Base-by-base conservation (phyloP, 2,888 invertebrate genomes). In the Campoplex nolae region DNA sequence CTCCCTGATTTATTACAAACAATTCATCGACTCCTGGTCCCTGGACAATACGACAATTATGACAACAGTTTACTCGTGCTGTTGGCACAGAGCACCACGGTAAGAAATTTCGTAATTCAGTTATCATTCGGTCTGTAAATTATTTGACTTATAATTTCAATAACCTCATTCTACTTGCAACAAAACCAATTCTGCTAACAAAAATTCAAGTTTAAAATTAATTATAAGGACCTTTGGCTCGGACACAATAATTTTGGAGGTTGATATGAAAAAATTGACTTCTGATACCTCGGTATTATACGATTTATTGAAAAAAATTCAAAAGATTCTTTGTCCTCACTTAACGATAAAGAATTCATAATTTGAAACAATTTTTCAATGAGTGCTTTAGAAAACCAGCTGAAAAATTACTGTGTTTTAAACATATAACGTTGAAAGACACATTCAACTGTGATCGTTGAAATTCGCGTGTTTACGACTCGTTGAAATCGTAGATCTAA, bases 1-100 rank as follows among this genome's bases (percentile, higher is more conserved):
- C 95, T 97, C 80, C 96, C 96, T 48, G 96, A 96, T 86, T 92
- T 97, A 38, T 93, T 97, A 90, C 96, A 97, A 91, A 95, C 96
- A 11, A 95, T 97, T 56, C 97, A 97, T 92, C 94, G 96, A 7
- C 95, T 96, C 35, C 94, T 97, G 3, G 95, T 95, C 48, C 96
- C 96, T 0, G 94, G 95, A 3, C 94, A 95, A 78, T 91, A 92
- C 8, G 93, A 94, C 48, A 90, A 95, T 32, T 92, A 95, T 16
- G 95, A 95, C 11, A 94, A 94, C 28, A 96, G 95, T 16, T 88
- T 96, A 45, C 91, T 96, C 71, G 78, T 89, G 3, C 90, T 92
- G 1, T 81, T 94, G 45, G 90, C 91, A 0, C 88, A 90, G 8
- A 88, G 89, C 38, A 88, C 91, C 45, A 75, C 92, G 92, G 93